Conservation (phyloP, 2,113 vertebrate genomes). For the Eleginops maclovinus region DNA sequence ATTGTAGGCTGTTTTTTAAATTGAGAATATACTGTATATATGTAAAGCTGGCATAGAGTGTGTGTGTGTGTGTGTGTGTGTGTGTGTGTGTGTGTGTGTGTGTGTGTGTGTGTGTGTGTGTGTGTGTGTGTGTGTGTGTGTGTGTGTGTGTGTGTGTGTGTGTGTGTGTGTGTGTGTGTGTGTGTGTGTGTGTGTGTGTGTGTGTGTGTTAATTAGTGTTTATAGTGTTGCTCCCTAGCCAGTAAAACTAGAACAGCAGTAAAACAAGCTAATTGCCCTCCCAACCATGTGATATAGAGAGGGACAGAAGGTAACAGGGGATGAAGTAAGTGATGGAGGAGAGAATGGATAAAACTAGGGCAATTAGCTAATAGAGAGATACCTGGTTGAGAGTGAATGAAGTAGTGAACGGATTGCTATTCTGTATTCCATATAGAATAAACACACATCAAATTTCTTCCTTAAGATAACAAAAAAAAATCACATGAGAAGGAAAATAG, state of each 20-base stretch:
- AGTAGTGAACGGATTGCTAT: neutral
- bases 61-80: too few species aligned
- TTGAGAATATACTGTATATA: neutral
- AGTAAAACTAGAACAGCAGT: constrained; percentile 65
- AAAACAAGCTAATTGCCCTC: constrained; percentile 67
- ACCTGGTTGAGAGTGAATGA: neutral
- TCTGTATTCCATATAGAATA: neutral
- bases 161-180: constrained; percentile 11
- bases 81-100: too few species aligned
- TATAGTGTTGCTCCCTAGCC: constrained; percentile 56
- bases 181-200: constrained; percentile 26
- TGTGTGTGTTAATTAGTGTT: constrained; percentile 67
- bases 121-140: too few species aligned
- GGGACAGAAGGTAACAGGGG: constrained; percentile 49
- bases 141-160: constrained; percentile 11
- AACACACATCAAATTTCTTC: neutral
- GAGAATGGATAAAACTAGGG: constrained; percentile 28
- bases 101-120: too few species aligned
- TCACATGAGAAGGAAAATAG: neutral
- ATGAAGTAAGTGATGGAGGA: constrained; percentile 35
- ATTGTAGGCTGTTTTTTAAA: neutral
- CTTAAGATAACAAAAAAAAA: neutral
- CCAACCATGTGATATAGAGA: constrained; percentile 35
- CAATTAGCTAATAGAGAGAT: constrained; percentile 34
- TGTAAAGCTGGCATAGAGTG: neutral